phyloP scores from a whole-genome alignment of 2,888 invertebrate genomes.

The Rhingia campestris region DNA sequence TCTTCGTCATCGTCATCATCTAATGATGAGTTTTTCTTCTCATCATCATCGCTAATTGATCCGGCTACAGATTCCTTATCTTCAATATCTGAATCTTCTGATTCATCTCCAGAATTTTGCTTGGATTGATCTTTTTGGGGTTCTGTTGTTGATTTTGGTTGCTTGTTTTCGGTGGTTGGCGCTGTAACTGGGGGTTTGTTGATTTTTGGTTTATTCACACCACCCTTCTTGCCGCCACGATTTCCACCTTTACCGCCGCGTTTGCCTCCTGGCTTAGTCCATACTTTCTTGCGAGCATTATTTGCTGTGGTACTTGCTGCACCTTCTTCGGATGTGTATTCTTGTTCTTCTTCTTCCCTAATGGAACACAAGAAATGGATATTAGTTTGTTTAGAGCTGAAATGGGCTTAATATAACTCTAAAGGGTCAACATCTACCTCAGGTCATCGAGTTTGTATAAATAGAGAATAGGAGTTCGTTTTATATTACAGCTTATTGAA shows the following conservation, averaged over 20 bases:
- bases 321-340: constrained; percentile 83
- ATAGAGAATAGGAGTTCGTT: no score
- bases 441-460: no score
- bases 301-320: constrained; percentile 70
- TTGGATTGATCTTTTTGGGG: constrained; percentile 76
- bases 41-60: constrained; percentile 85
- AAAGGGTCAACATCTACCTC: no score
- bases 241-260: constrained; percentile 86
- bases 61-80: constrained; percentile 81
- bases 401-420: no score
- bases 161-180: constrained; percentile 71
- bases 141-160: constrained; percentile 71
- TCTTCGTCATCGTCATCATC: constrained; percentile 92
- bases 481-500: no score
- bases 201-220: constrained; percentile 80
- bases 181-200: constrained; percentile 81
- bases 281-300: constrained; percentile 86
- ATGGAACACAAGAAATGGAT: constrained; percentile 39
- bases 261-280: constrained; percentile 88
- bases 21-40: constrained; percentile 85
- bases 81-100: constrained; percentile 84
- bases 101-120: constrained; percentile 81
- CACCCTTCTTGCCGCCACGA: constrained; percentile 80
- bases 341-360: constrained; percentile 77
- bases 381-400: background rate